Evolutionary conservation across 1,140 invertebrate genomes (phyloP).

Genomic region (Lethrus apterus): DNA sequence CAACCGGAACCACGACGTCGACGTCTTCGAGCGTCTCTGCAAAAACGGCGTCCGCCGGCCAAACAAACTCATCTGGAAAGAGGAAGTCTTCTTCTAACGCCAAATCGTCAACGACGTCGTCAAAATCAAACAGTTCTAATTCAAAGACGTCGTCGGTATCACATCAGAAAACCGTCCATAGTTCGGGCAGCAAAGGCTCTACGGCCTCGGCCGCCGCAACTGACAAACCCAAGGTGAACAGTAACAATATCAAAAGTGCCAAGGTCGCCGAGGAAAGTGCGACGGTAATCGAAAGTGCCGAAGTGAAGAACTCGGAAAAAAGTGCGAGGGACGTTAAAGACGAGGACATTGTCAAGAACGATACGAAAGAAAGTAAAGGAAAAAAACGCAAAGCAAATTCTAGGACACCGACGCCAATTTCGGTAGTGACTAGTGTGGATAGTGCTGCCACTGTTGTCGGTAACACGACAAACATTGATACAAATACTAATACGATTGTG

Average conservation of each 20-base stretch:
- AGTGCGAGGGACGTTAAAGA: conserved; percentile 39
- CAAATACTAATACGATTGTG: not conserved
- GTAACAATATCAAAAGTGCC: conserved; percentile 22
- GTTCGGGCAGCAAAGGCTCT: conserved; percentile 25
- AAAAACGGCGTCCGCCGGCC: conserved; percentile 21
- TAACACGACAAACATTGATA: conserved; percentile 8
- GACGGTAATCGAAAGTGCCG: not conserved
- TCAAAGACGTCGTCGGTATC: conserved; percentile 22
- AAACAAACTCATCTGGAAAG: conserved; percentile 17
- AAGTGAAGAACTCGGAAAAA: conserved; percentile 36
- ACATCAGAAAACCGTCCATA: conserved; percentile 35
- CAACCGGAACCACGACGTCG: conserved; percentile 15
- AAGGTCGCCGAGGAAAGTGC: conserved; percentile 25
- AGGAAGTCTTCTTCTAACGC: conserved; percentile 27
- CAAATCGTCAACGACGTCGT: conserved; percentile 22
- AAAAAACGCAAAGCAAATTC: conserved; percentile 31
- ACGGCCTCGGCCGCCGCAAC: conserved; percentile 19
- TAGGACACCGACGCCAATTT: conserved; percentile 37
- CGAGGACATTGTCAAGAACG: conserved; percentile 28
- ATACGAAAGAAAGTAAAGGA: conserved; percentile 20
- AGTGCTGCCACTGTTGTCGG: conserved; percentile 27
- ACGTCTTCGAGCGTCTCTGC: conserved; percentile 22
- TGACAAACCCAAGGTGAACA: conserved; percentile 25
- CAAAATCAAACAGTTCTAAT: conserved; percentile 21
- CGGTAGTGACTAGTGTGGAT: conserved; percentile 23